These are phyloP conservation scores for Choloepus hoffmanni DNA, from an alignment of 2,113 vertebrate genomes.

Conservation along the genomic window DNA sequence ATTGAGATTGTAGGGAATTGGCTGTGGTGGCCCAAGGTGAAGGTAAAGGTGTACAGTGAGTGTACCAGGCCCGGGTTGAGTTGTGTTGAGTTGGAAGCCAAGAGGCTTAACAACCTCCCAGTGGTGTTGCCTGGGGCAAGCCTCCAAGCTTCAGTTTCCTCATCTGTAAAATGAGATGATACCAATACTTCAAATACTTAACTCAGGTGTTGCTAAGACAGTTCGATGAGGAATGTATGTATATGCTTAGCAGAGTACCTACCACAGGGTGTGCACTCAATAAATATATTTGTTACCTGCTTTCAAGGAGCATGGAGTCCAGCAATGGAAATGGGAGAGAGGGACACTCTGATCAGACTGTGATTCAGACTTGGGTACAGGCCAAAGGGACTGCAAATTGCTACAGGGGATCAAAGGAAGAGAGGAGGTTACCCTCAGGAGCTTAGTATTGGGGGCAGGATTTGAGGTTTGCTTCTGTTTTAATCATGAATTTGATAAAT, in stretches of 20 bases:
- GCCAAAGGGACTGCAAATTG: neutral
- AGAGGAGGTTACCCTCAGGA: neutral
- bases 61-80: accelerated
- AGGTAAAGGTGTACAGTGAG: neutral
- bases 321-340: neutral
- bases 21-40: neutral
- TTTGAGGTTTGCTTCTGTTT: neutral
- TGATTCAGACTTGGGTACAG: too few relatives aligned
- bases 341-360: accelerated
- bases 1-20: neutral
- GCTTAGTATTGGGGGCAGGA: accelerated
- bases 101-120: neutral
- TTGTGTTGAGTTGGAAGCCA: neutral
- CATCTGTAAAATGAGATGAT: neutral
- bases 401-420: neutral
- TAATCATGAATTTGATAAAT: neutral
- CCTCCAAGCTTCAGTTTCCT: neutral
- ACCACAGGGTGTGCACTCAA: accelerated
- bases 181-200: neutral
- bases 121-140: neutral
- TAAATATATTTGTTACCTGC: neutral
- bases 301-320: neutral
- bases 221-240: neutral
- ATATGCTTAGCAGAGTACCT: too few relatives aligned
- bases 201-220: neutral